Percentiles rank a stretch among this genome's conserved stretches.
phyloP scores from a whole-genome alignment of 23 tunicate genomes.

The Styela plicata region DNA sequence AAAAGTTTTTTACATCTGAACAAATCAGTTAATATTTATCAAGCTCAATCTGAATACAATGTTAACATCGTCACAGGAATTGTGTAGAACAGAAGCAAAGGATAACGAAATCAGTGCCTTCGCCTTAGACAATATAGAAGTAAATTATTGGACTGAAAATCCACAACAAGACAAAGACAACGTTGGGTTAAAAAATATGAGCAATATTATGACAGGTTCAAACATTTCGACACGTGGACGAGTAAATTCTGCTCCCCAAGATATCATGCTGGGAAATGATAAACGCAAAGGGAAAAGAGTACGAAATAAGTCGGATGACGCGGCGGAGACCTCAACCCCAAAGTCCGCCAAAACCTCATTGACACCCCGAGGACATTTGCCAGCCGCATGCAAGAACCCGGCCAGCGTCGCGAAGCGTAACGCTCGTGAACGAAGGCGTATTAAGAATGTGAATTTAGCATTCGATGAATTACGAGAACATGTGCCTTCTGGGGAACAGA shows the following conservation, averaged over 20 bases:
- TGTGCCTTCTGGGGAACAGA: slow-evolving; percentile 72
- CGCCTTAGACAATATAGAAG: not conserved
- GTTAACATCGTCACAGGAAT: not conserved
- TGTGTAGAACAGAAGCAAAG: not conserved
- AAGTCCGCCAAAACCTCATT: not conserved
- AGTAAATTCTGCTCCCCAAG: not conserved
- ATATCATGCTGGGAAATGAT: not conserved
- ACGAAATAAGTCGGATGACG: slow-evolving; percentile 1
- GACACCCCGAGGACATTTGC: not conserved
- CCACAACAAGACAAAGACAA: not conserved
- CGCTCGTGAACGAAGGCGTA: slow-evolving; percentile 87
- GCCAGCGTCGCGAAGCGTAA: slow-evolving; percentile 78
- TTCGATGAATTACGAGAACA: slow-evolving; percentile 88
- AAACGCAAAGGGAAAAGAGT: slow-evolving; percentile 2
- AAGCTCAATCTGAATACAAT: no score
- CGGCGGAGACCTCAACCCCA: not conserved
- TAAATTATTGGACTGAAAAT: not conserved
- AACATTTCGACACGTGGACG: not conserved
- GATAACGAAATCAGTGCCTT: not conserved
- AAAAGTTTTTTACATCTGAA: no score
- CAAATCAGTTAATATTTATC: no score
- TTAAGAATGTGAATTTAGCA: slow-evolving; percentile 79
- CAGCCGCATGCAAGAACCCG: slow-evolving; percentile 57
- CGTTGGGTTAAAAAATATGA: not conserved
- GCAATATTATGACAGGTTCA: not conserved